A percentile compares a stretch with the other conserved stretches of the same genome.
Conservation (phyloP, 2,888 invertebrate species). For the Tanypteryx hageni region DNA sequence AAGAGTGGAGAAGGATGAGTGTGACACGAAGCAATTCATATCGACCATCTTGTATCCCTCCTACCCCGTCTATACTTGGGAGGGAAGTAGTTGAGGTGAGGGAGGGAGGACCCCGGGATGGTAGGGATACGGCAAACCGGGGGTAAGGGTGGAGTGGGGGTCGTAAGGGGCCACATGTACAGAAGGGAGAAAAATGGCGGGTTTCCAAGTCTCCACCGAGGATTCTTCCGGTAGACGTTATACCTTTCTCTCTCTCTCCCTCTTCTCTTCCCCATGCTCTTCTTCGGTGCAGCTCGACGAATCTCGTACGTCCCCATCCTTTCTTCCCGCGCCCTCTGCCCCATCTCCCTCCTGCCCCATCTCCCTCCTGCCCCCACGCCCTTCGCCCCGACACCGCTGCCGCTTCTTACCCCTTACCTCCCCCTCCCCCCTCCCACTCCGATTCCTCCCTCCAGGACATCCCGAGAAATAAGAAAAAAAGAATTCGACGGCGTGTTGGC, state of each 20-base stretch:
- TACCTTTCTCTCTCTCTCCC: background rate
- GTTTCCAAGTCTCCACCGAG: background rate
- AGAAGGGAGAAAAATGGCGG: slow-evolving; percentile 13
- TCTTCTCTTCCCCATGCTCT: background rate
- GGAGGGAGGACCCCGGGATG: background rate
- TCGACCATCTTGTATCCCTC: background rate
- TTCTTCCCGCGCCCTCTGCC: background rate
- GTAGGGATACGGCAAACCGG: background rate
- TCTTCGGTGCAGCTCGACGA: background rate
- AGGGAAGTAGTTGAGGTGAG: too few relatives aligned
- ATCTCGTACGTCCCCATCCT: background rate
- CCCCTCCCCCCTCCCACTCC: background rate
- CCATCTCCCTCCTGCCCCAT: background rate
- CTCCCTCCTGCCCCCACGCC: background rate
- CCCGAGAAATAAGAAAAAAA: background rate
- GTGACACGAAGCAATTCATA: slow-evolving; percentile 34
- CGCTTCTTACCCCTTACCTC: background rate
- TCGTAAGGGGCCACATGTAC: background rate
- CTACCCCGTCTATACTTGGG: background rate
- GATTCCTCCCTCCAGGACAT: background rate
- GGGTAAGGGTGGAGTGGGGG: background rate
- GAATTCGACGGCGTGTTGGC: background rate
- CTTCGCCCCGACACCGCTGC: background rate
- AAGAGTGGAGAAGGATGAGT: background rate
- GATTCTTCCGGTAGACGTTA: slow-evolving; percentile 28